Evolutionary conservation across 2,113 vertebrate genomes (phyloP), one percentile per base, ranked within the genome.

Genomic region (Ictidomys tridecemlineatus): DNA sequence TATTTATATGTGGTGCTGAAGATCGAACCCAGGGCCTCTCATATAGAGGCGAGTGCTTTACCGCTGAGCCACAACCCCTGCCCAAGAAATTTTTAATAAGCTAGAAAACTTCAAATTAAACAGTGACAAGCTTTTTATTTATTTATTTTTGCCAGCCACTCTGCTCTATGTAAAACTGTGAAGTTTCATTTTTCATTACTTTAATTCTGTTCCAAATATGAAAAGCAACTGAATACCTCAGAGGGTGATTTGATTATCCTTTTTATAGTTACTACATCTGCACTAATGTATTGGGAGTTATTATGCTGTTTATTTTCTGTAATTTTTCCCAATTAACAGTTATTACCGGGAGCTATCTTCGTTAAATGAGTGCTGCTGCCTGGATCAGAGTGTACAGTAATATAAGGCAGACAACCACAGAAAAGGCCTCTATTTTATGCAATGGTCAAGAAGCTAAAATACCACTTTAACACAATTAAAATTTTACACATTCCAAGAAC

Each of bases 271-370:
- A 78, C 73, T 86, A 87, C 85, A 93, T 96, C 94, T 97, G 73
- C 58, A 95, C 69, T 97, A 83, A 97, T 93, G 51, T 67, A 82
- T 91, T 73, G 72, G 65, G 91, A 42, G 72, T 76, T 93, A 97
- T 96, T 96, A 97, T 95, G 94, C 39, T 95, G 80, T 97, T 97
- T 97, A 96, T 96, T 97, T 97, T 95, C 79, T 97, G 79, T 93
- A 97, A 92, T 96, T 97, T 97, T 96, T 56, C 67, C 74, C 80
- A 97, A 94, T 97, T 97, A 98, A 98, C 84, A 74, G 39, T 93
- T 94, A 97, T 97, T 93, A 95, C 78, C 37, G 91, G 90, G 42
- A 93, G 80, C 72, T 93, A 89, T 93, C 74, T 94, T 97, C 90
- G 61, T 88, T 97, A 89, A 95, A 88, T 76, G 85, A 91, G 53